Base-by-base conservation (phyloP, 2,797 vertebrate species). In the Anabas testudineus region DNA sequence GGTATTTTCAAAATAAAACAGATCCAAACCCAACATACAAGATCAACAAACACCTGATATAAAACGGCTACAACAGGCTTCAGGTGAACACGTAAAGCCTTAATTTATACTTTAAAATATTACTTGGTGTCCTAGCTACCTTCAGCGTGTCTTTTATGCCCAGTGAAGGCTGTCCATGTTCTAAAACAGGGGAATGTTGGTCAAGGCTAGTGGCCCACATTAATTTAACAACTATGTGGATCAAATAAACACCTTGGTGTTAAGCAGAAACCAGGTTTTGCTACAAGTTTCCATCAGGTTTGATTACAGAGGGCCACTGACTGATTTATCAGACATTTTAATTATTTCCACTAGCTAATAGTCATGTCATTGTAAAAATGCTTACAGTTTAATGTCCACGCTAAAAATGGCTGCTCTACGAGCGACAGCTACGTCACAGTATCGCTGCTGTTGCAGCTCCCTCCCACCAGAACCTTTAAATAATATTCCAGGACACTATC, bases 21-120 rank as follows among this genome's bases (percentile, higher is more conserved):
- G 87, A 80, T 84, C 82, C 87, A 88, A n/a, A 87, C 78, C 83
- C 63, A 86, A 88, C 84, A 74, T 62, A 63, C 72, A 48, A 57
- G 56, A 47, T 54, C 28, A 60, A 34, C 36, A 18, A 30, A 65
- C 43, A 15, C 32, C 45, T n/a, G 36, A 53, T 10, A 41, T 64
- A 5, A 24, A 46, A 30, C 2, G 0, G 26, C 30, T n/a, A 53
- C 28, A 36, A 59, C 58, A 22, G 41, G 51, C 30, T 58, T 46
- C 43, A 32, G 46, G 21, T 51, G 56, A 78, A 63, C 54, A 51
- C 1, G 14, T 46, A 12, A n/a, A 45, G 13, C 21, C 18, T 39
- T 14, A 0, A 30, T 3, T 30, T n/a, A 8, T 5, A 67, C 41
- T 2, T 8, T 34, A 7, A 39, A 54, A 43, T 22, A 58, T 42